These are phyloP conservation scores for Podarcis raffonei DNA, from an alignment of 2,113 vertebrate species.

Conservation along the genomic window DNA sequence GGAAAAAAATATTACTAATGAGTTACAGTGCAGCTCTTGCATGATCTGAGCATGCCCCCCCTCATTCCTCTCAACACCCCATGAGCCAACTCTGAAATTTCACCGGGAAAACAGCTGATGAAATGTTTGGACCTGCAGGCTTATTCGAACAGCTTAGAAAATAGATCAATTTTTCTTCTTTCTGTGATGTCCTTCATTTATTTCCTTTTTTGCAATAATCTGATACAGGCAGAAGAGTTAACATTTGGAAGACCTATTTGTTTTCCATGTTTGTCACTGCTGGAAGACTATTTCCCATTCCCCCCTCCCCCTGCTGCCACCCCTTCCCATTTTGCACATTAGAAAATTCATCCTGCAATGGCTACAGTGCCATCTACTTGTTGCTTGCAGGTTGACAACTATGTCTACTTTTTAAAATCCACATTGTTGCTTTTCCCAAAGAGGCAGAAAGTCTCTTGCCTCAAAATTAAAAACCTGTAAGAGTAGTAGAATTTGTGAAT, in stretches of 20 bases:
- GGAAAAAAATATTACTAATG: slow-evolving; percentile 40
- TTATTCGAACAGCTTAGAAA: slow-evolving; percentile 41
- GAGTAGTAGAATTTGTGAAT: not conserved
- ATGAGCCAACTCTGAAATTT: slow-evolving; percentile 31
- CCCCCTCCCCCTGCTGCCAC: not conserved
- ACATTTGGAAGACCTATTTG: slow-evolving; percentile 68
- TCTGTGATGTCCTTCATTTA: slow-evolving; percentile 42
- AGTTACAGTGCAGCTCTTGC: slow-evolving; percentile 21
- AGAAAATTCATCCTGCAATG: slow-evolving; percentile 74
- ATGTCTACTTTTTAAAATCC: slow-evolving; percentile 37
- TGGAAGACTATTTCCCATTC: slow-evolving; percentile 4
- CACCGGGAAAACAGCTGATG: slow-evolving; percentile 38
- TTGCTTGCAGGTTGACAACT: slow-evolving; percentile 65
- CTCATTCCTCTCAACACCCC: fast-evolving
- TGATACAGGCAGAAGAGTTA: slow-evolving; percentile 66
- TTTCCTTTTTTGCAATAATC: slow-evolving; percentile 66
- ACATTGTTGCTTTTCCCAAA: not conserved
- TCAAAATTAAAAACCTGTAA: not conserved
- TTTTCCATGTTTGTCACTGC: slow-evolving; percentile 60
- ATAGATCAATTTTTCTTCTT: slow-evolving; percentile 47
- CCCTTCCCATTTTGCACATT: slow-evolving; percentile 60
- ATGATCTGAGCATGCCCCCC: not conserved
- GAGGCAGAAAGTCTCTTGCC: slow-evolving; percentile 10
- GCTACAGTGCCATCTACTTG: slow-evolving; percentile 83
- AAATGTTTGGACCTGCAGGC: slow-evolving; percentile 37